Conservation (phyloP, 2,113 vertebrate genomes). For the Scomber japonicus region DNA sequence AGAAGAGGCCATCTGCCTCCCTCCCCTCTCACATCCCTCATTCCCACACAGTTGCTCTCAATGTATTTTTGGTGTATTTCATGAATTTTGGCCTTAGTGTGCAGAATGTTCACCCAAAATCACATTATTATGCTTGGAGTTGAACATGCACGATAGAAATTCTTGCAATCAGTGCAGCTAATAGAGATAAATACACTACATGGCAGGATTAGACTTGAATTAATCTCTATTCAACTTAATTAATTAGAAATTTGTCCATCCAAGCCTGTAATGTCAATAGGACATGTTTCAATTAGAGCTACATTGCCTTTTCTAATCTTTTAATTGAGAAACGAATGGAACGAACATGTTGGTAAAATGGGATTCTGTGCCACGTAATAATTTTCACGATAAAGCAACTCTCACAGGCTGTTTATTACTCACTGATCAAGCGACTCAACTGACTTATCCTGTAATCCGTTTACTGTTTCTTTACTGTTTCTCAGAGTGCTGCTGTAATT, state of each 20-base stretch:
- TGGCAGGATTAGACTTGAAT: constrained; percentile 71
- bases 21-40: constrained; percentile 58
- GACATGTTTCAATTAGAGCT: constrained; percentile 78
- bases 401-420: constrained; percentile 40
- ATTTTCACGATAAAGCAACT: constrained; percentile 39
- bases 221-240: constrained; percentile 73
- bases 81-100: constrained; percentile 56
- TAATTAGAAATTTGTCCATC: constrained; percentile 77
- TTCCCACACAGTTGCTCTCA: constrained; percentile 70
- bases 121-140: constrained; percentile 25
- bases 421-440: constrained; percentile 38
- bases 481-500: constrained; percentile 21
- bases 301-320: constrained; percentile 77
- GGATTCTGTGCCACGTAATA: constrained; percentile 50
- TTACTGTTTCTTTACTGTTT: constrained; percentile 22
- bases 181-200: constrained; percentile 74
- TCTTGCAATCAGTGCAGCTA: constrained; percentile 48
- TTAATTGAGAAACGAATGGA: constrained; percentile 75
- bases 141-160: constrained; percentile 40
- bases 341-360: constrained; percentile 57
- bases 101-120: constrained; percentile 30
- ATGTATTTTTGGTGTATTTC: constrained; percentile 71
- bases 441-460: constrained; percentile 44
- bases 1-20: constrained; percentile 80
- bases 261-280: constrained; percentile 75